Evolutionary conservation across 2,797 vertebrate species (phyloP).

Genomic region (Perodicticus potto): DNA sequence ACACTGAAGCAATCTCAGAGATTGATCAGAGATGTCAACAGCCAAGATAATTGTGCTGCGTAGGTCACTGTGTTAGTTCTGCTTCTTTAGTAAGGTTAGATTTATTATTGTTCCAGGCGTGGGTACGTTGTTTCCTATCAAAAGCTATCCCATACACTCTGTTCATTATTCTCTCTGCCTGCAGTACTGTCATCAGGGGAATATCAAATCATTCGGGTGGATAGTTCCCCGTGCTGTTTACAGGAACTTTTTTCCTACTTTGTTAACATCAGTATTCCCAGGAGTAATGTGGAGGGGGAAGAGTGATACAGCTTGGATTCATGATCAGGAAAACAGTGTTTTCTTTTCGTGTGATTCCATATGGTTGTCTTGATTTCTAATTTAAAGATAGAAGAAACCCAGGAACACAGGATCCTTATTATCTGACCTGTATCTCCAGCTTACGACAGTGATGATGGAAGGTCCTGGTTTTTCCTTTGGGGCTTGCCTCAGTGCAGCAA

Average conservation of each 20-base stretch:
- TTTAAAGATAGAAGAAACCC: background rate
- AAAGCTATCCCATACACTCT: slow-evolving; percentile 40
- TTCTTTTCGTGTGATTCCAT: background rate
- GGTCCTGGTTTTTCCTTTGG: background rate
- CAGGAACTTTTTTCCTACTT: slow-evolving; percentile 6
- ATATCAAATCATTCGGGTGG: slow-evolving; percentile 35
- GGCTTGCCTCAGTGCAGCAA: background rate
- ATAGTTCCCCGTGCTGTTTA: background rate
- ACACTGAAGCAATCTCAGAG: slow-evolving; percentile 44
- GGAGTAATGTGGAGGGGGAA: background rate
- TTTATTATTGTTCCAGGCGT: slow-evolving; percentile 69
- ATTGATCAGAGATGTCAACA: slow-evolving; percentile 18
- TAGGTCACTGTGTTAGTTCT: slow-evolving; percentile 60
- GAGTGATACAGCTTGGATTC: background rate
- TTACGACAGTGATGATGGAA: background rate
- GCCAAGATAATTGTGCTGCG: slow-evolving; percentile 31
- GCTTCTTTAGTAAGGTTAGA: slow-evolving; percentile 71
- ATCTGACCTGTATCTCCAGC: background rate
- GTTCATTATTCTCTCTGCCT: background rate
- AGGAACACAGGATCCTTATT: background rate
- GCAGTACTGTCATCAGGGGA: slow-evolving; percentile 54
- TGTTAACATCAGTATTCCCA: slow-evolving; percentile 12
- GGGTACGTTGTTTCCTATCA: background rate
- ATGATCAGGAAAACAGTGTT: background rate
- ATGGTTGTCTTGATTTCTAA: slow-evolving; percentile 15